Conservation (phyloP, 2,797 vertebrate genomes). For the Serranus cabrilla region DNA sequence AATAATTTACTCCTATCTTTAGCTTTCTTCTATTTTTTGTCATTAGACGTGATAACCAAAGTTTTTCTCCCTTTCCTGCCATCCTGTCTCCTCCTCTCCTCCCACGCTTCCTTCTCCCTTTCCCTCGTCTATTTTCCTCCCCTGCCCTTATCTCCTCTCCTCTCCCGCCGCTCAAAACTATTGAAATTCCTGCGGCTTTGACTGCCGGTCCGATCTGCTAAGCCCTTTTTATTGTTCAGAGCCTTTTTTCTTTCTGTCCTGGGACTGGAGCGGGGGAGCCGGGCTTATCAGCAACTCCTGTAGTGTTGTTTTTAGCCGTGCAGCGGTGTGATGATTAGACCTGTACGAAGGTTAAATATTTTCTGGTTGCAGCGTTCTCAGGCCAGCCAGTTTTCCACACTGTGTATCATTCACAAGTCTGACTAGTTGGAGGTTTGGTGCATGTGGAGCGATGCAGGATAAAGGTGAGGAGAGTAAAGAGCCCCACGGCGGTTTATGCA, state of each 20-base stretch:
- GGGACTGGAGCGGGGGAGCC: conserved; percentile 25
- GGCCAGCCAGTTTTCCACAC: conserved; percentile 59
- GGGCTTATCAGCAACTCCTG: conserved; percentile 64
- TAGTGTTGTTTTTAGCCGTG: conserved; percentile 47
- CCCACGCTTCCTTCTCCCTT: conserved; percentile 23
- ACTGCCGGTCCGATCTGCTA: conserved; percentile 38
- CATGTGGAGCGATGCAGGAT: conserved; percentile 11
- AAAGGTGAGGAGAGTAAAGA: neutral
- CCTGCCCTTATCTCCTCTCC: conserved; percentile 28
- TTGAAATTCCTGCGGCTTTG: conserved; percentile 77
- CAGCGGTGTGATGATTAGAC: conserved; percentile 70
- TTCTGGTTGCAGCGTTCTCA: conserved; percentile 53
- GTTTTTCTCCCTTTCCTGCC: conserved; percentile 11
- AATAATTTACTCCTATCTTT: conserved; percentile 31
- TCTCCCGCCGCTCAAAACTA: conserved; percentile 64
- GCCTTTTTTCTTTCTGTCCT: conserved; percentile 10
- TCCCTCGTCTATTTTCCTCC: conserved; percentile 15
- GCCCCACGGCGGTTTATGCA: neutral
- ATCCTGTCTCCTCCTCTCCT: conserved; percentile 5
- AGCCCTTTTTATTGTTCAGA: conserved; percentile 70
- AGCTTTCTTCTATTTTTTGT: conserved; percentile 1
- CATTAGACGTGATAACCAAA: conserved; percentile 32
- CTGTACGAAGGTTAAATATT: conserved; percentile 75
- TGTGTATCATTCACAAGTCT: conserved; percentile 60
- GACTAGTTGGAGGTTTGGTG: conserved; percentile 17